Evolutionary conservation across 2,797 vertebrate genomes (phyloP).

Genomic region (Cirrhinus mrigala): DNA sequence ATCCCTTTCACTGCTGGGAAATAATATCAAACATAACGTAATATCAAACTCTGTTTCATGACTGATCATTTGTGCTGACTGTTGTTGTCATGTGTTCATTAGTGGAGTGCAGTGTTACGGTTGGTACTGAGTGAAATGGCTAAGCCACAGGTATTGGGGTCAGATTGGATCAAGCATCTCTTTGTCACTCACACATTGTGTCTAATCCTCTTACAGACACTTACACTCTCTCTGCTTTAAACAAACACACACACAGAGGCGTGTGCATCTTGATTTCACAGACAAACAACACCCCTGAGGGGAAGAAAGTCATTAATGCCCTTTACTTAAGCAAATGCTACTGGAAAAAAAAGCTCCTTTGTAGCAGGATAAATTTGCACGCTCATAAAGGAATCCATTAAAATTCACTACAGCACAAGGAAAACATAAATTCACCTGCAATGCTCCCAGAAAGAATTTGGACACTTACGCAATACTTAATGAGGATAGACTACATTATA

Average conservation of each 20-base stretch:
- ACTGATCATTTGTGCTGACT: not conserved
- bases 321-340: not conserved
- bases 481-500: not conserved
- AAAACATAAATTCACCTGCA: not conserved
- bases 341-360: not conserved
- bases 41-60: not conserved
- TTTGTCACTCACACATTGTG: constrained; percentile 56
- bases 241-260: constrained; percentile 39
- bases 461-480: not conserved
- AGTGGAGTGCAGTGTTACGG: constrained; percentile 20
- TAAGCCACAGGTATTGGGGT: constrained; percentile 81
- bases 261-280: constrained; percentile 47
- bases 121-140: constrained; percentile 54
- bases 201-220: constrained; percentile 75
- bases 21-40: not conserved
- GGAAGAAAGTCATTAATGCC: constrained; percentile 8
- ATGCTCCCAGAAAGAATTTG: not conserved
- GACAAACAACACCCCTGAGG: constrained; percentile 35
- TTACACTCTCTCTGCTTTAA: constrained; percentile 51
- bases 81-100: constrained; percentile 14
- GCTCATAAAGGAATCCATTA: not conserved
- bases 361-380: not conserved
- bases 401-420: not conserved
- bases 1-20: not conserved
- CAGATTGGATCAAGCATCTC: constrained; percentile 74